These are phyloP conservation scores for Trissolcus basalis DNA, from an alignment of 1,140 invertebrate species.

Conservation along the genomic window DNA sequence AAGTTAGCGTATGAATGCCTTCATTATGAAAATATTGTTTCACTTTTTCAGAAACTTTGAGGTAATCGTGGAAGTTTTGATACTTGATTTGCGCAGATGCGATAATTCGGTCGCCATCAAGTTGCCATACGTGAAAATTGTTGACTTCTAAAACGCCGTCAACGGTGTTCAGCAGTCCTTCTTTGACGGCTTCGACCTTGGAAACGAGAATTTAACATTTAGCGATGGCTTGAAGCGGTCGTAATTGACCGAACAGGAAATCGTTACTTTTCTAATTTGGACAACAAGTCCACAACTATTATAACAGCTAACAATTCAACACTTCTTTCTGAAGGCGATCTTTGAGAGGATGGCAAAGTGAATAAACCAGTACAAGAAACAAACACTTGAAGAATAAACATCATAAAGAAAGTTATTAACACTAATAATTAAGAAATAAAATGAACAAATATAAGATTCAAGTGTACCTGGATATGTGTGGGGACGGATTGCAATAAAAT, in stretches of 20 bases:
- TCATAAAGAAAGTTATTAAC: too few species aligned
- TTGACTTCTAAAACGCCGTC: conserved; percentile 95
- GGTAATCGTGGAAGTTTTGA: conserved; percentile 90
- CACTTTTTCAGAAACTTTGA: conserved; percentile 94
- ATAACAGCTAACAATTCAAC: too few species aligned
- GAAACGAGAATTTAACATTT: too few species aligned
- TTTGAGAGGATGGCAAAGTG: too few species aligned
- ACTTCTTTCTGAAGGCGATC: too few species aligned
- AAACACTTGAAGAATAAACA: too few species aligned
- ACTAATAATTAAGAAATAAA: conserved; percentile 5
- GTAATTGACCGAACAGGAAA: too few species aligned
- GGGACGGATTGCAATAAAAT: conserved; percentile 95
- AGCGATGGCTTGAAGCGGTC: too few species aligned
- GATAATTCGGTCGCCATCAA: conserved; percentile 93
- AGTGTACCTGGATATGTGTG: conserved; percentile 86
- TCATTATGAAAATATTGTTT: conserved; percentile 97
- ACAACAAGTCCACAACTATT: too few species aligned
- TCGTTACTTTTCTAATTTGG: too few species aligned
- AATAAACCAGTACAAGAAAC: too few species aligned
- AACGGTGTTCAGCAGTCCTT: conserved; percentile 87
- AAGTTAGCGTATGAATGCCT: conserved; percentile 93
- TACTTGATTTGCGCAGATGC: conserved; percentile 95
- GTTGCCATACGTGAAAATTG: conserved; percentile 96
- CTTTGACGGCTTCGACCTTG: conserved; percentile 89
- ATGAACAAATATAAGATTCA: neutral